These are phyloP conservation scores for Chrysolina americana DNA, from an alignment of 2,888 invertebrate species.

Conservation along the genomic window DNA sequence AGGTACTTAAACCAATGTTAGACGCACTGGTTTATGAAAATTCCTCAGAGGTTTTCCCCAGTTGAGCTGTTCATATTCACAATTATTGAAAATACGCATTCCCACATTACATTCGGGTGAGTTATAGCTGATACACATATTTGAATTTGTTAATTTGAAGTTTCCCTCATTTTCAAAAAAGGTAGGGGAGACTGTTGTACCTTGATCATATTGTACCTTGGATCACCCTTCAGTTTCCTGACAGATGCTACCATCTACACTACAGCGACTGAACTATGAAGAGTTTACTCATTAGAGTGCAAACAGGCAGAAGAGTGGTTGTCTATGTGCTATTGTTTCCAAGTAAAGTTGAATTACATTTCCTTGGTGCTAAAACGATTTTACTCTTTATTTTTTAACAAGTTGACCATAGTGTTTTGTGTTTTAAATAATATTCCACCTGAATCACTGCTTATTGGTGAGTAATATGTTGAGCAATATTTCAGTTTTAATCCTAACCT, in stretches of 20 bases:
- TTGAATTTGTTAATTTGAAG: too few relatives aligned
- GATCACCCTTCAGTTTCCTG: too few relatives aligned
- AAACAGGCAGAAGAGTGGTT: neutral
- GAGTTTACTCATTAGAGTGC: neutral
- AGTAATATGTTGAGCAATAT: slow-evolving; percentile 1
- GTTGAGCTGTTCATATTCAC: too few relatives aligned
- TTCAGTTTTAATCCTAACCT: slow-evolving; percentile 1
- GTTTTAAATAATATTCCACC: slow-evolving; percentile 4
- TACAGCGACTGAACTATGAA: neutral
- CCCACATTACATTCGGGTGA: too few relatives aligned
- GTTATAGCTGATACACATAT: too few relatives aligned
- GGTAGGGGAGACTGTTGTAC: too few relatives aligned
- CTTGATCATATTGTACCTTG: neutral
- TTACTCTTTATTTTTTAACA: neutral
- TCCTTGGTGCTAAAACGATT: neutral
- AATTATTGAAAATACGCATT: too few relatives aligned
- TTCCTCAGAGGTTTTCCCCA: too few relatives aligned
- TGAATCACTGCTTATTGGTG: slow-evolving; percentile 9
- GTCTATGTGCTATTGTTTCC: slow-evolving; percentile 7
- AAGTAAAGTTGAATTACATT: neutral
- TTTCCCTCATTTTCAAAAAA: too few relatives aligned
- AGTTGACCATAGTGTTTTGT: slow-evolving; percentile 14
- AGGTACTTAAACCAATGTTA: too few relatives aligned
- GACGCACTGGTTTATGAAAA: too few relatives aligned
- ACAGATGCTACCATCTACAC: neutral